Evolutionary conservation across 2,888 invertebrate genomes (phyloP).

Genomic region (Drosophila rubida): DNA sequence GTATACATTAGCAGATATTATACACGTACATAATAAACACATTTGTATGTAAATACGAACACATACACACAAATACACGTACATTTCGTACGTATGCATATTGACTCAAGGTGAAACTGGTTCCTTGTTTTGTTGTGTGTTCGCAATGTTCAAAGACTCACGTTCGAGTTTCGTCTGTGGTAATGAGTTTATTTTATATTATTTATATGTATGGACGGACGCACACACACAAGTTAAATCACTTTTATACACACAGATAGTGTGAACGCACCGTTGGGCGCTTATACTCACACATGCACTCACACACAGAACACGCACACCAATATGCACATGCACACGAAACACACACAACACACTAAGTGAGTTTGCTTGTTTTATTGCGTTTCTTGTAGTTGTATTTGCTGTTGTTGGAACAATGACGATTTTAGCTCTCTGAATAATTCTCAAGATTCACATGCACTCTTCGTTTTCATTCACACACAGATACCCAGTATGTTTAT

Average conservation of each 20-base stretch:
- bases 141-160: slow-evolving; percentile 78
- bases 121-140: slow-evolving; percentile 70
- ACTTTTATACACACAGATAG: slow-evolving; percentile 28
- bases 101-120: slow-evolving; percentile 77
- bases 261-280: slow-evolving; percentile 22
- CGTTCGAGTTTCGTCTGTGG: slow-evolving; percentile 74
- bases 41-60: slow-evolving; percentile 18
- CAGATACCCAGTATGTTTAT: background rate
- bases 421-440: slow-evolving; percentile 30
- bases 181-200: slow-evolving; percentile 67
- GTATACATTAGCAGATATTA: slow-evolving; percentile 15
- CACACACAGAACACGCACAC: too few species aligned
- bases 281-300: slow-evolving; percentile 23
- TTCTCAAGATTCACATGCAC: slow-evolving; percentile 17
- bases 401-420: slow-evolving; percentile 30
- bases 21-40: background rate
- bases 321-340: too few species aligned
- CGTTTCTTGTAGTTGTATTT: slow-evolving; percentile 37
- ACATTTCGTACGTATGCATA: slow-evolving; percentile 32
- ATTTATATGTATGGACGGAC: slow-evolving; percentile 29
- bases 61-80: slow-evolving; percentile 18
- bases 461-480: slow-evolving; percentile 12
- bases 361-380: slow-evolving; percentile 29
- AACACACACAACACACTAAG: slow-evolving; percentile 15
- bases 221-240: slow-evolving; percentile 8